Conservation (phyloP, 2,888 invertebrate species). For the Amblyjoppa proteus region DNA sequence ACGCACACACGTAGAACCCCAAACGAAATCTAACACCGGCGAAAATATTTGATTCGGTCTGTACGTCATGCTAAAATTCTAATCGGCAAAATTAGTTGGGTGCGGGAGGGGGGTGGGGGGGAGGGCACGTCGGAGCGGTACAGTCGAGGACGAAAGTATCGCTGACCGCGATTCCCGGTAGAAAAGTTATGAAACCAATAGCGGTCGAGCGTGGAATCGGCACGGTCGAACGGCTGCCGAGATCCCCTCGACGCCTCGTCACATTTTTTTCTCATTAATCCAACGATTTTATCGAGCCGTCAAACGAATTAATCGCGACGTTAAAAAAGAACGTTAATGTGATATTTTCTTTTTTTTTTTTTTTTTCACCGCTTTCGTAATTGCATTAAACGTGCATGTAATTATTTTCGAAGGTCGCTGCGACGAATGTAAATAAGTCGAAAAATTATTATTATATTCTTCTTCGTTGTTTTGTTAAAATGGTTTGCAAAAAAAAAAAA, state of each 20-base stretch:
- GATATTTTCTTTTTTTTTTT: conserved; percentile 12
- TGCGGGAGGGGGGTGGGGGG: conserved; percentile 19
- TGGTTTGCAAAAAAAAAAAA: background rate
- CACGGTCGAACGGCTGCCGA: conserved; percentile 46
- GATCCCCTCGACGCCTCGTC: conserved; percentile 51
- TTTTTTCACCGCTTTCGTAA: background rate
- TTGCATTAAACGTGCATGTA: background rate
- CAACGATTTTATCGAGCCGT: conserved; percentile 53
- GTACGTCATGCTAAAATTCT: conserved; percentile 81
- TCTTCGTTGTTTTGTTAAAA: background rate
- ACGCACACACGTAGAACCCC: conserved; percentile 6
- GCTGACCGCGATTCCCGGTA: conserved; percentile 81
- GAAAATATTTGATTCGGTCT: conserved; percentile 67
- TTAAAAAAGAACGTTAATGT: conserved; percentile 9
- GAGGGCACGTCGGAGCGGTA: conserved; percentile 70
- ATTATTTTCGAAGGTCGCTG: conserved; percentile 10
- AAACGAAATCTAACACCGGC: conserved; percentile 12
- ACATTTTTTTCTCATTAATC: conserved; percentile 55
- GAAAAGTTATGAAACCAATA: conserved; percentile 82
- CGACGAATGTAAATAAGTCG: background rate
- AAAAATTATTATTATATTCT: background rate
- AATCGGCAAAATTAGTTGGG: conserved; percentile 83
- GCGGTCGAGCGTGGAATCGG: conserved; percentile 64
- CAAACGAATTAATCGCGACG: conserved; percentile 52
- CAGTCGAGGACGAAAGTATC: conserved; percentile 77